Evolutionary conservation across 2,797 vertebrate genomes (phyloP), one percentile per base, ranked within the genome.

Genomic region (Triplophysa yarkandensis): DNA sequence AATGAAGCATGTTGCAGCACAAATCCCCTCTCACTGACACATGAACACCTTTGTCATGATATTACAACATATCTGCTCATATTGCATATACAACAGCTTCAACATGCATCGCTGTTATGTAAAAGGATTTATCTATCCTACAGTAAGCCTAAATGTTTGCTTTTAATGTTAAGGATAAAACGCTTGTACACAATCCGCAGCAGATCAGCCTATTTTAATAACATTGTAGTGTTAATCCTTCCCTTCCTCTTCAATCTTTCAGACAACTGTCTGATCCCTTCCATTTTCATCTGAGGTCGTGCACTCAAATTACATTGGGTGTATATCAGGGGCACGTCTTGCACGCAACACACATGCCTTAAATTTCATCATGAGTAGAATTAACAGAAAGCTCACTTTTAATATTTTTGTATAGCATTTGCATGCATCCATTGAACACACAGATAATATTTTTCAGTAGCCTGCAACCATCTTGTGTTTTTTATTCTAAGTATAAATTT

Each of bases 121-220:
- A 83, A 81, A 64, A 69, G 68, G 71, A 43, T 7, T 78, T 64
- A 73, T 64, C 70, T 79, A 70, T 71, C 71, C 76, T 85, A 84
- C 83, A 86, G 68, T 87, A 86, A 90, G 86, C 86, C 83, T 82
- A 87, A 83, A 84, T 89, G 85, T 91, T 89, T 87, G 87, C 88
- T 88, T 90, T 90, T 89, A 88, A 89, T 90, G 86, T 88, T 87
- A 76, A 67, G 71, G 85, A 90, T 92, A 92, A 91, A 91, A 74
- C 74, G 62, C 61, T 85, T 84, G 89, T 92, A 78, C 6, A 63
- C 87, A 77, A 82, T 82, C 79, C 81, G 80, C 58, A 67, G 80
- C 83, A 86, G 86, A 89, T 91, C 86, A 89, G 88, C 86, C 84
- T 82, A 84, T 88, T 87, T 90, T 82, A 89, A 92, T 91, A 85